These are phyloP conservation scores for Periplaneta americana DNA, from an alignment of 1,140 invertebrate genomes.

Conservation along the genomic window DNA sequence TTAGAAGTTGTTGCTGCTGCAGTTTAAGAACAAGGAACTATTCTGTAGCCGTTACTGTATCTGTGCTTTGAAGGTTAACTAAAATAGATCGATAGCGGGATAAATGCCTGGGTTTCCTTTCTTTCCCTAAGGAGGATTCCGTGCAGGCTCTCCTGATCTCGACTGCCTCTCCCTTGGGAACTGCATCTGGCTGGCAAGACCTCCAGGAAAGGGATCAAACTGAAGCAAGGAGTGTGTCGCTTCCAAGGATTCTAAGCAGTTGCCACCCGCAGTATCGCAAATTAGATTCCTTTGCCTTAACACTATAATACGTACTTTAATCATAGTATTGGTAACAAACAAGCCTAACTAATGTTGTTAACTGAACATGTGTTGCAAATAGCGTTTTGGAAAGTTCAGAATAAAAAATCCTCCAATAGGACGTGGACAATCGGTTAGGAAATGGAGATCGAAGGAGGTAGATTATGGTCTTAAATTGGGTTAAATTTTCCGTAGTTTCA, in stretches of 20 bases:
- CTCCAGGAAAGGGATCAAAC: constrained; percentile 3
- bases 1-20: too few relatives aligned
- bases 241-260: not conserved
- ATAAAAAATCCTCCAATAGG: too few relatives aligned
- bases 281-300: too few relatives aligned
- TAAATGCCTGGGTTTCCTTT: not conserved
- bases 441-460: too few relatives aligned
- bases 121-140: not conserved
- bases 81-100: constrained; percentile 4
- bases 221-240: not conserved
- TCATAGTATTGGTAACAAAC: too few relatives aligned
- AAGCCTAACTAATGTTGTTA: too few relatives aligned
- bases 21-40: not conserved
- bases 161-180: constrained; percentile 2
- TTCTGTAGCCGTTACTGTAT: not conserved
- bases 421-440: too few relatives aligned
- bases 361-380: too few relatives aligned
- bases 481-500: too few relatives aligned
- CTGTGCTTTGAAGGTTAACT: not conserved
- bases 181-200: not conserved
- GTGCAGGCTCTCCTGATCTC: not conserved
- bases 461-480: too few relatives aligned
- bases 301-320: too few relatives aligned
- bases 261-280: not conserved
- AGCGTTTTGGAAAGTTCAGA: too few relatives aligned